Conservation (phyloP, 2,113 vertebrate species). For the Hyperopisus bebe region DNA sequence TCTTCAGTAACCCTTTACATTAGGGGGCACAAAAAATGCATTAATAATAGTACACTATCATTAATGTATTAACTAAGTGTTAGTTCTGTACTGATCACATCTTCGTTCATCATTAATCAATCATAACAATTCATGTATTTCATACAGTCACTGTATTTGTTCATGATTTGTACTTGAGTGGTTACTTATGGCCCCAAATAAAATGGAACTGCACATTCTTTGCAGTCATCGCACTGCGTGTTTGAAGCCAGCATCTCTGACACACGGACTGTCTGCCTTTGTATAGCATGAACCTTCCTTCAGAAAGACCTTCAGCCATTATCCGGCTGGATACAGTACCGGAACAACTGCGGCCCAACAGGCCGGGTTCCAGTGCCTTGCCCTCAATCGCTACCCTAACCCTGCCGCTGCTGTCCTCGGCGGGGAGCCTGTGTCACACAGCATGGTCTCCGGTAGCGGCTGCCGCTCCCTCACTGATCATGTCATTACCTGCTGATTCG, state of each 20-base stretch:
- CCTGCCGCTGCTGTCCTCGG: not conserved
- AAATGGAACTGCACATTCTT: not conserved
- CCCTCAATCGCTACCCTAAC: not conserved
- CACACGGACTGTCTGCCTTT: not conserved
- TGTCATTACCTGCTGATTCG: not conserved
- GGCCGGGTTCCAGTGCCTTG: not conserved
- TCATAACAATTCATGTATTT: not conserved
- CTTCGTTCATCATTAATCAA: not conserved
- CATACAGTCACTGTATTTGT: not conserved
- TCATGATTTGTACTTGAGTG: not conserved
- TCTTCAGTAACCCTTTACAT: not conserved
- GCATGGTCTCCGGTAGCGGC: not conserved
- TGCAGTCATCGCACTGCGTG: not conserved
- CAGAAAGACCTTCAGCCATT: not conserved
- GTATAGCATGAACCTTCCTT: not conserved
- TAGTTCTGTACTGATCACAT: not conserved
- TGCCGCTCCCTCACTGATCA: not conserved
- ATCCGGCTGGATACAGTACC: not conserved
- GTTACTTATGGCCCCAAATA: not conserved
- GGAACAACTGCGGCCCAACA: not conserved
- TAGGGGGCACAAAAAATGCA: not conserved
- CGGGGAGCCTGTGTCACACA: not conserved
- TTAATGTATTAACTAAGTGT: not conserved
- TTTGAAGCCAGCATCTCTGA: not conserved
- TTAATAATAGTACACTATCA: not conserved